A percentile compares a stretch with the other conserved stretches of the same genome.
phyloP scores from a whole-genome alignment of 2,888 invertebrate genomes.

The Bellardia pandia region DNA sequence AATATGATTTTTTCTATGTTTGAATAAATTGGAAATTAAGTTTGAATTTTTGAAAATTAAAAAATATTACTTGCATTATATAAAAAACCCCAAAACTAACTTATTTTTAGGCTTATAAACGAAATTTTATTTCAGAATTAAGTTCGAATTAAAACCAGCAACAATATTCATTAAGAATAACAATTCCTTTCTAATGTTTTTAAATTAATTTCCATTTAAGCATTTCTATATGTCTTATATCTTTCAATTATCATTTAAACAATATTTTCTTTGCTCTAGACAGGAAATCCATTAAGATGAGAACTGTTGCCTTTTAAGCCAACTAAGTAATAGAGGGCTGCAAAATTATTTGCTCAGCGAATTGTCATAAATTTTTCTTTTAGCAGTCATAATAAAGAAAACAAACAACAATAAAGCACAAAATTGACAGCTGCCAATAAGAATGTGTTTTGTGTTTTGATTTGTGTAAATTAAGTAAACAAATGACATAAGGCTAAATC shows the following conservation, averaged over 20 bases:
- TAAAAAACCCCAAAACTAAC: too few relatives aligned
- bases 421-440: slow-evolving; percentile 62
- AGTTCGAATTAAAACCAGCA: too few relatives aligned
- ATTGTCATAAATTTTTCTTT: background rate
- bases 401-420: slow-evolving; percentile 27
- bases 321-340: background rate
- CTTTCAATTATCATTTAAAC: background rate
- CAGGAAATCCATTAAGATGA: slow-evolving; percentile 48
- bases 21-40: background rate
- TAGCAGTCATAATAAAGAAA: background rate
- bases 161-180: background rate
- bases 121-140: too few relatives aligned
- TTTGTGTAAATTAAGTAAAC: slow-evolving; percentile 41
- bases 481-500: slow-evolving; percentile 52
- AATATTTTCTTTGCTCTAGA: background rate
- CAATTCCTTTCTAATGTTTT: background rate
- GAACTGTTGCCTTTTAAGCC: background rate
- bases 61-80: too few relatives aligned
- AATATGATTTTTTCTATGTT: background rate
- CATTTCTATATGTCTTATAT: background rate
- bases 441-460: slow-evolving; percentile 25
- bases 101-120: too few relatives aligned
- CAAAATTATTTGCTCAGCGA: slow-evolving; percentile 10
- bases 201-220: background rate
- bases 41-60: background rate